Evolutionary conservation across 1,140 invertebrate species (phyloP), one percentile per base, ranked within the genome.

Genomic region (Ectropis grisescens): DNA sequence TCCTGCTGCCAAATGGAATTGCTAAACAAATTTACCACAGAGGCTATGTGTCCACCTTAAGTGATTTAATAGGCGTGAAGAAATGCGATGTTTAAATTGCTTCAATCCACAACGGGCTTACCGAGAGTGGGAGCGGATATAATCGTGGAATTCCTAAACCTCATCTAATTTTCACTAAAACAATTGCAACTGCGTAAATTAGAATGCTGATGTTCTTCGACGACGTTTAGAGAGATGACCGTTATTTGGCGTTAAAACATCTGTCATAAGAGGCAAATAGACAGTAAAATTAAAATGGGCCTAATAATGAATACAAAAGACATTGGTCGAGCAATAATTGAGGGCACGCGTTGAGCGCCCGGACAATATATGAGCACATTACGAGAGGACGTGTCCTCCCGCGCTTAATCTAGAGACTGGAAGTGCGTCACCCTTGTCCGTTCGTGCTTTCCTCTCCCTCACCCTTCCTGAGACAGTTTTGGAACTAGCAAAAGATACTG

Each of bases 11-110:
- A 53, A 64, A 70, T 69, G 72, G 70, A 76, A 81, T 81, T 81
- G 62, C 76, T 72, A 70, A 81, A 78, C 72, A 81, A 81, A 81
- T 78, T 70, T 71, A 66, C 72, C 69, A 60, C 69, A 67, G 33
- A 34, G 60, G 64, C 71, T 58, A 74, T 68, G 69, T 81, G 75
- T 81, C 75, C 75, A 81, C 75, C 75, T 78, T 71, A 78, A 81
- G 76, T 81, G 76, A 81, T 81, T 81, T 81, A 81, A 75, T 74
- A 71, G 70, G 65, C 70, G 72, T 58, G 71, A 78, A 76, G 72
- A 76, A 81, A 78, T 81, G 58, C 60, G 58, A 57, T 55, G 55
- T 57, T 70, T 68, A 66, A 74, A 57, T 57, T 56, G 42, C 38
- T 55, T 54, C 44, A 41, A 46, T 62, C 71, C 62, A 19, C 3